Base-by-base conservation (phyloP, 2,888 invertebrate species). In the Nezara viridula region DNA sequence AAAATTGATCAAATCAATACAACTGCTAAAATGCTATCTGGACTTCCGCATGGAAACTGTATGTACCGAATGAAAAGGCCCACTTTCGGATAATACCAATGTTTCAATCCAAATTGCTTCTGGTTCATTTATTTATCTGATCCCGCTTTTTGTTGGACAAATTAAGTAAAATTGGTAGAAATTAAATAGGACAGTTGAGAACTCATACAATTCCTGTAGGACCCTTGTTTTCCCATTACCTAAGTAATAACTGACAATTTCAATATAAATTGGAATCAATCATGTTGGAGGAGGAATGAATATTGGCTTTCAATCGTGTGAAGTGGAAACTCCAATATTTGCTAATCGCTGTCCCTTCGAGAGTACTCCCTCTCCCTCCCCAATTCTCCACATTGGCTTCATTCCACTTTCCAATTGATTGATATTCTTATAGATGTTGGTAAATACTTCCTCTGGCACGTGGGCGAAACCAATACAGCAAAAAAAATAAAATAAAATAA, bases 291-390 rank as follows among this genome's bases (percentile, higher is more conserved):
- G 32, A 73, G 66, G 66, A 73, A 19, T 73, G 66, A 37, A 73
- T 73, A 73, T 73, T 73, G 66, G 66, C 66, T 73, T 73, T 73
- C 32, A 73, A 73, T 73, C 32, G 66, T 32, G 37, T 73, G 19
- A 73, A 73, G 66, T 73, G 66, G 66, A 37, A 73, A 73, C 66
- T 37, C 66, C 66, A 73, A 73, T 73, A 73, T 73, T 73, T 73
- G 66, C 37, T 73, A 73, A 73, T 73, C 66, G 66, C 66, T 73
- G 66, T 73, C 66, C 66, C 37, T 73, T 66, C 10, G 55, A 55
- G 55, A 32, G 66, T 32, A 32, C 1, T 14, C 3, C 66, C 32
- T 7, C 19, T 1, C 7, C 37, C 19, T 2, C 6, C 37, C 21
- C 21, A 19, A 37, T 73, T 73, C 66, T n/a, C n/a, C n/a, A n/a